Evolutionary conservation across 2,797 vertebrate species (phyloP), one percentile per base, ranked within the genome.

Genomic region (Gouania willdenowi): DNA sequence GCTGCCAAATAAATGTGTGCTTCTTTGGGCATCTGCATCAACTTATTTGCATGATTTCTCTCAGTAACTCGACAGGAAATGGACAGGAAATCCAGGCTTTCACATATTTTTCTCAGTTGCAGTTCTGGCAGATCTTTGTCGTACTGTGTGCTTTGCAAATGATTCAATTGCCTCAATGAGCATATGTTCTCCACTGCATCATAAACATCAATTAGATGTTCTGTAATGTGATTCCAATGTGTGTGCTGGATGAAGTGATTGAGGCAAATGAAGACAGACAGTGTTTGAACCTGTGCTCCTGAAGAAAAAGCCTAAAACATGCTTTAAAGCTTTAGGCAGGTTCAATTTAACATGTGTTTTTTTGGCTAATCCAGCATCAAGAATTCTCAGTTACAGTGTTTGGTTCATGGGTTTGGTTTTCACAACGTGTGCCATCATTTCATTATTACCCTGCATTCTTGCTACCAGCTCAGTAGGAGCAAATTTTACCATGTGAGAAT

Each of bases 121-220:
- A 64, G 53, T 62, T 61, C 54, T 83, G 84, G 77, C 85, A 84
- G 71, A 49, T 82, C 65, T 64, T 67, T 47, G 41, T 55, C 84
- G 82, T 75, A 80, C 87, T 77, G 83, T 79, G 87, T 73, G 75
- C 62, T 83, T 81, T 84, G 78, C 74, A 79, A 83, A 83, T 86
- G 73, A 88, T 89, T 88, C 68, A 72, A 86, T 89, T 85, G 86
- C 68, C 81, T 64, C 73, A 86, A 85, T 67, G 81, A 90, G 79
- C 88, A 89, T 90, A 90, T 89, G 88, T 78, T 88, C 81, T 65
- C 60, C 69, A 56, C 75, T 40, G 75, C 70, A 71, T 78, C 84
- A 81, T 82, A 84, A 85, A 83, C 74, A 59, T 83, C 82, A 88
- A 88, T 90, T 89, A 90, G 67, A 75, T 56, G 71, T 62, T 66